Conservation (phyloP, 1,140 invertebrate genomes). For the Lasaia peninsularis region DNA sequence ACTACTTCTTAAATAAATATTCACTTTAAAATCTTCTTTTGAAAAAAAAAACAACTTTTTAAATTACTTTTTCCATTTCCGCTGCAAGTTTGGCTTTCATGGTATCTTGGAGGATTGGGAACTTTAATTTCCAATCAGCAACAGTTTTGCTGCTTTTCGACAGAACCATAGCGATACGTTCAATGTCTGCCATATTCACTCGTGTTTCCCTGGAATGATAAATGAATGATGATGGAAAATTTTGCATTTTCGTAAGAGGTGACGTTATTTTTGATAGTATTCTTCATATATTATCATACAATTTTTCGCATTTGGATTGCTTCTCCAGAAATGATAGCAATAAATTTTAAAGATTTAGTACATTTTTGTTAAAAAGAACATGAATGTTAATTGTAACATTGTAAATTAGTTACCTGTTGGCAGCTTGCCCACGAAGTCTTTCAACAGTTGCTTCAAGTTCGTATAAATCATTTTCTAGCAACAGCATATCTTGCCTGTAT, state of each 20-base stretch:
- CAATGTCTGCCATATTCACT: slow-evolving; percentile 97
- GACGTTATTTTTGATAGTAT: too few species aligned
- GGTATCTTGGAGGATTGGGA: slow-evolving; percentile 92
- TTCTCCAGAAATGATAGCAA: too few species aligned
- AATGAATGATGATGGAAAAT: not conserved
- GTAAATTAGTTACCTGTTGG: slow-evolving; percentile 84
- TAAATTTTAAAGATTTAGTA: too few species aligned
- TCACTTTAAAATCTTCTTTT: not conserved
- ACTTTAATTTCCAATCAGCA: slow-evolving; percentile 94
- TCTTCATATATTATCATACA: too few species aligned
- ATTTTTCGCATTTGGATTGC: too few species aligned
- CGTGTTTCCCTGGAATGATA: slow-evolving; percentile 83
- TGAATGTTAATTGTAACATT: too few species aligned
- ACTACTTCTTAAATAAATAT: not conserved
- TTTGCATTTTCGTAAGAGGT: too few species aligned
- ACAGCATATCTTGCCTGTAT: slow-evolving; percentile 93
- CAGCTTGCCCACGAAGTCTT: slow-evolving; percentile 94
- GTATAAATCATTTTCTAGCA: slow-evolving; percentile 94
- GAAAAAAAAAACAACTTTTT: not conserved
- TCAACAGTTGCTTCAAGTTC: slow-evolving; percentile 97
- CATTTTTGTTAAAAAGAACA: too few species aligned
- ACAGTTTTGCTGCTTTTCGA: slow-evolving; percentile 90
- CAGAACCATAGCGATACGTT: slow-evolving; percentile 95
- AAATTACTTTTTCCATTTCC: slow-evolving; percentile 92
- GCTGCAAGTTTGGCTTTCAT: slow-evolving; percentile 91